Evolutionary conservation across 1,140 invertebrate genomes (phyloP).

Genomic region (Eriosoma lanigerum): DNA sequence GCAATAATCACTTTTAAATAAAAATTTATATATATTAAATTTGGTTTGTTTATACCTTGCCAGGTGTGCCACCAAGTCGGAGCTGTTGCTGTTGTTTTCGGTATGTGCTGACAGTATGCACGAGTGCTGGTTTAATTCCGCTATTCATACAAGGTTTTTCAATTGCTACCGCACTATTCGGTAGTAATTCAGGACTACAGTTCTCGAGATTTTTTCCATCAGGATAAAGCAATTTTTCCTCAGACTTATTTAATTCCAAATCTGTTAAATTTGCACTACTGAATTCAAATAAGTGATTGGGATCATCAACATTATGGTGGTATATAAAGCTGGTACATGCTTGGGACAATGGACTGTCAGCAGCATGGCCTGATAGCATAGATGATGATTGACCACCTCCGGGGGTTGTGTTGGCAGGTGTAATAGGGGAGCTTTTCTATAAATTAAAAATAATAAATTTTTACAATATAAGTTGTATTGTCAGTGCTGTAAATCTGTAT

Average conservation of each 20-base stretch:
- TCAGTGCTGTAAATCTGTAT: too few relatives aligned
- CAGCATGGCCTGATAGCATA: not conserved
- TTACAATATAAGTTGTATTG: too few relatives aligned
- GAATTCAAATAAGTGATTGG: too few relatives aligned
- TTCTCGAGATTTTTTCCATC: too few relatives aligned
- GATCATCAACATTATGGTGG: not conserved
- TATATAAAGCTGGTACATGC: not conserved
- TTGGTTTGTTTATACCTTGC: constrained; percentile 10
- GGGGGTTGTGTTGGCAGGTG: not conserved
- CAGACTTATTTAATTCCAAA: too few relatives aligned
- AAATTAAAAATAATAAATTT: not conserved
- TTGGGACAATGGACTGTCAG: not conserved
- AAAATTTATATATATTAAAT: too few relatives aligned
- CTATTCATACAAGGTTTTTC: not conserved
- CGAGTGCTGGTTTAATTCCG: not conserved
- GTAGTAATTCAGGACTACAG: too few relatives aligned
- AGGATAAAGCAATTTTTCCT: too few relatives aligned
- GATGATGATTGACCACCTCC: not conserved
- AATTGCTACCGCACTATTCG: not conserved
- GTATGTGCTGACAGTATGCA: constrained; percentile 11
- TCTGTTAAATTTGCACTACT: too few relatives aligned
- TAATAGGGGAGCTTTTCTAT: not conserved
- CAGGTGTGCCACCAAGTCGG: not conserved
- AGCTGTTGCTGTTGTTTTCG: constrained; percentile 23
- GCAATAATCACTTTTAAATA: too few relatives aligned